Percentiles rank a stretch among this genome's conserved stretches.
Evolutionary conservation across 2,888 invertebrate genomes (phyloP).

Genomic region (Timema podura): DNA sequence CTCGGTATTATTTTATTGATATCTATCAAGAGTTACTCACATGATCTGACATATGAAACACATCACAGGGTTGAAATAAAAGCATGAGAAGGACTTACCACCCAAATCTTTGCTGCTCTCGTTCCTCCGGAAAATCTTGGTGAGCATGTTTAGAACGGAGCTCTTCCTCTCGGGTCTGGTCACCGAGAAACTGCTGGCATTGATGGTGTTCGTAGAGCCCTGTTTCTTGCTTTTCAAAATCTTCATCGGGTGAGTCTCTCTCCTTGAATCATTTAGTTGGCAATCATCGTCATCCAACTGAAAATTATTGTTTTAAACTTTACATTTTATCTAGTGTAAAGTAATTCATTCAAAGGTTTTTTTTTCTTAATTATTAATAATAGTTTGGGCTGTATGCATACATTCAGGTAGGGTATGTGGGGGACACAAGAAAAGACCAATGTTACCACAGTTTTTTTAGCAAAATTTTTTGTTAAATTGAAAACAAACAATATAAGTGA

Average conservation of each 20-base stretch:
- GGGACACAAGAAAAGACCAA: too few species aligned
- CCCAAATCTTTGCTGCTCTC: constrained; percentile 27
- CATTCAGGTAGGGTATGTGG: too few species aligned
- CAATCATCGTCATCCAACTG: constrained; percentile 22
- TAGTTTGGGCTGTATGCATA: too few species aligned
- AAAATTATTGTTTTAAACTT: neutral
- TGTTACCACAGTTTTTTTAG: too few species aligned
- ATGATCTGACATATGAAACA: neutral
- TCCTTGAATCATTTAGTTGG: constrained; percentile 12
- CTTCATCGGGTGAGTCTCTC: constrained; percentile 31
- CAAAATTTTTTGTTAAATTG: too few species aligned
- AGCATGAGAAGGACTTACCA: neutral
- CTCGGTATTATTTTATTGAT: neutral
- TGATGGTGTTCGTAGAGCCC: constrained; percentile 20
- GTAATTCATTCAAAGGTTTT: too few species aligned
- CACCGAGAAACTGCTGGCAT: constrained; percentile 22
- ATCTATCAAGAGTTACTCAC: neutral
- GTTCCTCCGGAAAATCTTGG: constrained; percentile 28
- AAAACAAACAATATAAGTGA: too few species aligned
- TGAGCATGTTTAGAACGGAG: constrained; percentile 32
- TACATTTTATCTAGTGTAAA: too few species aligned
- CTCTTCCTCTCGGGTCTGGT: constrained; percentile 25
- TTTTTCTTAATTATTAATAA: too few species aligned
- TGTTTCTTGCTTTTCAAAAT: constrained; percentile 25
- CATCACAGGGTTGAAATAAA: neutral